Base-by-base conservation (phyloP, 2,113 vertebrate species). In the Pleuronectes platessa region DNA sequence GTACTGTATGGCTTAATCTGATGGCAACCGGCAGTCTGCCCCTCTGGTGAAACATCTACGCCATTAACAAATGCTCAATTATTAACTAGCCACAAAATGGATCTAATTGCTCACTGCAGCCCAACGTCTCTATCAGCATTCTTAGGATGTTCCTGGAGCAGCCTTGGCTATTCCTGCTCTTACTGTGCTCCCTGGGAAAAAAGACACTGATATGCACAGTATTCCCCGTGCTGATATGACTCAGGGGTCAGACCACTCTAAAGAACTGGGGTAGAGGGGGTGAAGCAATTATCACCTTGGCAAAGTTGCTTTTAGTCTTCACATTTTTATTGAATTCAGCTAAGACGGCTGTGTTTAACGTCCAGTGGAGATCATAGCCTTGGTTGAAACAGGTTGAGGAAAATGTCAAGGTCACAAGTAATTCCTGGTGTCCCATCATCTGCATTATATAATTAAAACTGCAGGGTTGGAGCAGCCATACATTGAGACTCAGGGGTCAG, bases 21-120 rank as follows among this genome's bases (percentile, higher is more conserved):
- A 77, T 35, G 61, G 64, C 64, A 79, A 71, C 49, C 76, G 69
- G 66, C 72, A 85, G 72, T 51, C 40, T 61, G 54, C 68, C 35
- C 49, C 59, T 55, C 68, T 76, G 78, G 76, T 61, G 66, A 80
- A 69, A 84, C 79, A 75, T 76, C 72, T 47, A 74, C 9, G 54
- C 79, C 82, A 90, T 90, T 89, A 93, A 85, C 71, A 80, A 80
- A 76, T 75, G 81, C 73, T 89, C 81, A 83, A 92, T 87, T 90
- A 88, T 90, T 91, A 88, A 91, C 31, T 12, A 88, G 83, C 71
- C 61, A 86, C 82, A 84, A 82, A 85, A 84, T 73, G 83, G 78
- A 82, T 87, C 79, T 87, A 88, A 82, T 87, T 85, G 90, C 82
- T 81, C 68, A 26, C 59, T 76, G 71, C 76, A 79, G 77, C 60